Percentiles rank a stretch among this genome's conserved stretches.
Conservation (phyloP, 2,113 vertebrate genomes). For the Alethe diademata region DNA sequence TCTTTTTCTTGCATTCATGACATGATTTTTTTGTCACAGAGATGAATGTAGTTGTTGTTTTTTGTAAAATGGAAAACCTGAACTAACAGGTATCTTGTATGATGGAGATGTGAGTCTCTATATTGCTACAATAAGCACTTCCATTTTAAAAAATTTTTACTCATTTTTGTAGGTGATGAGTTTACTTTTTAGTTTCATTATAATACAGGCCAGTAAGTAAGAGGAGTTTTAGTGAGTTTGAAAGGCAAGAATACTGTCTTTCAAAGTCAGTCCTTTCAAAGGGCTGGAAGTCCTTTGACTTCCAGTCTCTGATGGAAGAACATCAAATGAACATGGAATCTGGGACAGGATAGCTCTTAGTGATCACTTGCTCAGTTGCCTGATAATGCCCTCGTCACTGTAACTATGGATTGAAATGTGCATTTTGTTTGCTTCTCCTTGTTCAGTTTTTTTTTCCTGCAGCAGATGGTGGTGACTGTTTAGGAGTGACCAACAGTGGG, state of each 20-base stretch:
- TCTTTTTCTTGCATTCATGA: neutral
- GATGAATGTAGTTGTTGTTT: slow-evolving; percentile 8
- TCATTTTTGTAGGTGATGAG: slow-evolving; percentile 39
- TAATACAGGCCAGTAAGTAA: slow-evolving; percentile 56
- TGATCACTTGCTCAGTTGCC: neutral
- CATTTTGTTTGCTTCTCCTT: neutral
- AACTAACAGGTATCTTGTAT: neutral
- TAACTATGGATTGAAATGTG: neutral
- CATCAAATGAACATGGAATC: neutral
- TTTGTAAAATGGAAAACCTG: slow-evolving; percentile 23
- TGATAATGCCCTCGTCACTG: neutral
- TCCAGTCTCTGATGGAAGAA: neutral
- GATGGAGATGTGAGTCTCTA: neutral
- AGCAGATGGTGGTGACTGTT: neutral
- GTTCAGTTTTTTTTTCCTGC: neutral
- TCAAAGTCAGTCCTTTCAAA: no score
- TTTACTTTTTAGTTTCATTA: slow-evolving; percentile 43
- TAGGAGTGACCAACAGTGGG: neutral
- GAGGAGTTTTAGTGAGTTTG: neutral
- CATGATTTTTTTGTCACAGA: neutral
- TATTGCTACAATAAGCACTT: slow-evolving; percentile 14
- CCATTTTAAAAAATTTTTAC: neutral
- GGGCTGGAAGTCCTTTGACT: neutral
- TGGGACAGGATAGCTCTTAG: neutral
- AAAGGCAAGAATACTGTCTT: neutral